A percentile compares a stretch with the other conserved stretches of the same genome.
Conservation (phyloP, 35 echinoderm and acorn worm species). For the Ophiothrix spiculata region DNA sequence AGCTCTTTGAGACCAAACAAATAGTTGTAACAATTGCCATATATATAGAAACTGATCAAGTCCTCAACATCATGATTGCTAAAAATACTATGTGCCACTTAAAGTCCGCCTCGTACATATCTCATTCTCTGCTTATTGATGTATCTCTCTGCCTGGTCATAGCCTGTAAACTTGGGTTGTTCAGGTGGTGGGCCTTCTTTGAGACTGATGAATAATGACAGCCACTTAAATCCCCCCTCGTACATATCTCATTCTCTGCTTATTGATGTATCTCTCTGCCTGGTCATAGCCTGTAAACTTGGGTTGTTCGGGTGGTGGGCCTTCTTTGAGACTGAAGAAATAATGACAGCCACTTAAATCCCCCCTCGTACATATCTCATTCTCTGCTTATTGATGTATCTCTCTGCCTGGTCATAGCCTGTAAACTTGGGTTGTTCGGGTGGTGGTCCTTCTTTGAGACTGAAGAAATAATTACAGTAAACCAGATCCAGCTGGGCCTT, state of each 20-base stretch:
- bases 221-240: slow-evolving; percentile 47
- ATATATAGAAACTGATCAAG: too few relatives aligned
- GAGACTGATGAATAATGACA: too few relatives aligned
- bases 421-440: slow-evolving; percentile 60
- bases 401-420: slow-evolving; percentile 82
- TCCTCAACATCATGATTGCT: too few relatives aligned
- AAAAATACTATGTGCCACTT: too few relatives aligned
- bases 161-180: slow-evolving; percentile 59
- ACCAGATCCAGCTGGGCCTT: slow-evolving; percentile 55
- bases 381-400: slow-evolving; percentile 55
- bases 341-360: slow-evolving; percentile 78
- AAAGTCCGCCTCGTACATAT: slow-evolving; percentile 45
- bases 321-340: slow-evolving; percentile 81
- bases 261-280: slow-evolving; percentile 69
- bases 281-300: slow-evolving; percentile 83
- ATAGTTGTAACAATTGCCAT: too few relatives aligned
- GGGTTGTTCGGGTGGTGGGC: slow-evolving; percentile 62
- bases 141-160: slow-evolving; percentile 86
- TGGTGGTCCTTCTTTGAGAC: slow-evolving; percentile 82
- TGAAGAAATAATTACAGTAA: slow-evolving; percentile 82
- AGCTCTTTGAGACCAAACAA: too few relatives aligned
- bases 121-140: slow-evolving; percentile 48
- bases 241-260: slow-evolving; percentile 48
- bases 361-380: slow-evolving; percentile 46
- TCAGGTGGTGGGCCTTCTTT: slow-evolving; percentile 84